A percentile compares a stretch with the other conserved stretches of the same genome.
Conservation (phyloP, 2,797 vertebrate genomes). For the Pangasius djambal region DNA sequence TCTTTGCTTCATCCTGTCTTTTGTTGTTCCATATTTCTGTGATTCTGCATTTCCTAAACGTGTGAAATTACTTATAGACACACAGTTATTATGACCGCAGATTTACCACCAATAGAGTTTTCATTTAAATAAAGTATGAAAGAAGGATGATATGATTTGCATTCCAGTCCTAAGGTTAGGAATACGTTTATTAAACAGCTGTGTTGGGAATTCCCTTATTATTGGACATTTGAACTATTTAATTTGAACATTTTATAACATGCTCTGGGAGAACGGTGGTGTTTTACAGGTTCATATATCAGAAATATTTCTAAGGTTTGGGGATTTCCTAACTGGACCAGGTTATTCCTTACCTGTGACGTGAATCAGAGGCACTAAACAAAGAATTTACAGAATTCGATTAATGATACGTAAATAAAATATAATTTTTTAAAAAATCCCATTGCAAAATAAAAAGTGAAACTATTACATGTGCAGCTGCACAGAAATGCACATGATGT, state of each 20-base stretch:
- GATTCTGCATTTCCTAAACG: background rate
- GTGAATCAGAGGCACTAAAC: background rate
- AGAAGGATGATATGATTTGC: background rate
- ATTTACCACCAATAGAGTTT: background rate
- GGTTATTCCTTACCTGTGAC: background rate
- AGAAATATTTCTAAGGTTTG: background rate
- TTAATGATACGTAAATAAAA: background rate
- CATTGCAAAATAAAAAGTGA: background rate
- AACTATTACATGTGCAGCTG: constrained; percentile 2
- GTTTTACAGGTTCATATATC: background rate
- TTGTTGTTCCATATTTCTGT: constrained; percentile 1
- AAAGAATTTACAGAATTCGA: background rate
- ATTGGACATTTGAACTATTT: background rate
- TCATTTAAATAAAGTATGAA: background rate
- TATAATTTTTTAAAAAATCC: background rate
- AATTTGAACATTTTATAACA: background rate
- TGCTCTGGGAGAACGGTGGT: background rate
- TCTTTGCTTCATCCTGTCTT: background rate
- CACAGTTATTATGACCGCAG: background rate
- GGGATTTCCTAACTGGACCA: background rate
- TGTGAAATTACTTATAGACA: background rate
- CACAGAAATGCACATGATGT: constrained; percentile 34
- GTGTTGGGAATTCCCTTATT: background rate
- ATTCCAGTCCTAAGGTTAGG: background rate
- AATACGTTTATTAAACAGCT: background rate